Evolutionary conservation across 1,140 invertebrate species (phyloP), one percentile per base, ranked within the genome.

Genomic region (Drosophila bipectinata): DNA sequence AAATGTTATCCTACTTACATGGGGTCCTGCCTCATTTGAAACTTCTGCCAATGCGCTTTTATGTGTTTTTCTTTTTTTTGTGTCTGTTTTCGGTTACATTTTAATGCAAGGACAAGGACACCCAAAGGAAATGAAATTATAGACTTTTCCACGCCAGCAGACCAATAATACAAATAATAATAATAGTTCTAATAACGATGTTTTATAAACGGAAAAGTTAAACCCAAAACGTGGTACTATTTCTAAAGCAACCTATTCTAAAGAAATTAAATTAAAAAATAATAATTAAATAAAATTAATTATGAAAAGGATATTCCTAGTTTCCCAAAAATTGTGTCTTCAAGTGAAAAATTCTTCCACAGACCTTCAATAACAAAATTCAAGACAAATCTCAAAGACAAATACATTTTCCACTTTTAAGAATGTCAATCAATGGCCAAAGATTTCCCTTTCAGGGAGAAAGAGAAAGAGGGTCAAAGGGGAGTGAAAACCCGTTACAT

Each of bases 1-100:
- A 79, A 79, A 89, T 89, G 77, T 89, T 81, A 89, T 84, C 72
- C 77, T 73, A 77, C 64, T 81, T 80, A 80, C 85, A 89, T 78
- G 85, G 58, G 15, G 15, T 79, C 49, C 58, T 80, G 56, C 68
- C 79, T 83, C 47, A 68, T 72, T 83, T 58, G 64, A 54, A 57
- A 60, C 47, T 63, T 79, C 79, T 79, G 79, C 74, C 54, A 41
- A 39, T 12, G 58, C 67, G 75, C 63, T 69, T 57, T 56, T 39
- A 61, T 18, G 30, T 66, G 45, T 62, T 57, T 80, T 62, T 57
- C 77, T 64, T 72, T 55, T 64, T 18, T 18, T 18, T 18, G 15
- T 34, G 49, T 59, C 61, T 72, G 39, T 58, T 62, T 55, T 34
- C 51, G 41, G 54, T 55, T 47, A 47, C 44, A 59, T 55, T 63